Evolutionary conservation across 2,113 vertebrate genomes (phyloP), one percentile per base, ranked within the genome.

Genomic region (Acrocephalus kingi): DNA sequence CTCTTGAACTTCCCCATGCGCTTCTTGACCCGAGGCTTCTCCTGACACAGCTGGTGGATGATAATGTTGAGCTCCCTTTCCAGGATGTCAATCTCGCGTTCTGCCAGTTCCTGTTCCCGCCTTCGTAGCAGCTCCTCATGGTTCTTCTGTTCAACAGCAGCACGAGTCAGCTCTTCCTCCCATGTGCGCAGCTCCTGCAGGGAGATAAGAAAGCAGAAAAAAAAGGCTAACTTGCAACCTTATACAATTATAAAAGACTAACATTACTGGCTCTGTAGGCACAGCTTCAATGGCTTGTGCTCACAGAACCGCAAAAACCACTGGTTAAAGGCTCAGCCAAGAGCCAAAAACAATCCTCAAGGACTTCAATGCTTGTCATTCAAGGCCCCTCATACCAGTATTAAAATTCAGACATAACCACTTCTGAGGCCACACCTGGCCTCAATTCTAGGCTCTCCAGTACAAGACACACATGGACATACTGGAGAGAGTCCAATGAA

Each of bases 31-130:
- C 98, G 98, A 37, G 99, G 99, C 96, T 99, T 99, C 94, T 99
- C 99, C 97, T 99, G 99, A 98, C 99, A 99, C 68, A 99, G 98
- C 97, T 99, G 99, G 97, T 99, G 99, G 92, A 99, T 99, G 97
- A 99, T 99, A 96, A 99, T 99, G 96, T 99, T 99, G 87, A 99
- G 99, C 84, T 99, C 99, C 20, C 99, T 97, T 67, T 99, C 99
- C 95, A 99, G 97, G 94, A 99, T 99, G 96, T 99, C 99, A 49
- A 99, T 99, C 97, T 99, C 99, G 0, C 99, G 96, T 92, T 99
- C 99, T 0, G 99, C 99, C 91, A 99, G 97, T 63, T 99, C 99
- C 96, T 99, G 99, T 86, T 99, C 99, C 11, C 99, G 98, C 59
- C 98, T 98, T 90, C 98, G 98, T 69, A 99, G 96, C 63, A 98